Percentiles rank a stretch among this genome's conserved stretches.
Evolutionary conservation across 2,797 vertebrate species (phyloP).

Genomic region (Hipposideros larvatus): DNA sequence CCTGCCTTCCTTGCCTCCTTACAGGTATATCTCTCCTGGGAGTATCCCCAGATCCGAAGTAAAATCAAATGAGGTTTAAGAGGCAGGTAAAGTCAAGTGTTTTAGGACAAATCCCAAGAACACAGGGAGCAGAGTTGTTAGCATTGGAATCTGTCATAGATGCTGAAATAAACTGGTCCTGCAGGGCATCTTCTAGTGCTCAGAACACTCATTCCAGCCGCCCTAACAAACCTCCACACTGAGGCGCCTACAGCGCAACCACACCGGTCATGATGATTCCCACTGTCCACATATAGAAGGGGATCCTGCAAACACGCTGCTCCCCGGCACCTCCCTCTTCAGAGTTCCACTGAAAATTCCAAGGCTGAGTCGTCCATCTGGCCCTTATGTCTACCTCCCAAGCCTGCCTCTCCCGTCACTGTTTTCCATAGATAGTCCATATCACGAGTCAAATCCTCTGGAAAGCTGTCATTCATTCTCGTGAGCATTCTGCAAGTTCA

Average conservation of each 20-base stretch:
- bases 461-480: neutral
- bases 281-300: neutral
- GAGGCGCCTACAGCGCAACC: neutral
- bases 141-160: neutral
- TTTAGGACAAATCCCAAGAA: neutral
- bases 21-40: neutral
- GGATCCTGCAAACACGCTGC: neutral
- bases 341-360: neutral
- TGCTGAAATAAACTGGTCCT: neutral
- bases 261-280: neutral
- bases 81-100: neutral
- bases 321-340: neutral
- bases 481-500: neutral
- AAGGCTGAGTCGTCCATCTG: neutral
- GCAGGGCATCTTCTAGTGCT: neutral
- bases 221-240: neutral
- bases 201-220: neutral
- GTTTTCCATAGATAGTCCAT: neutral
- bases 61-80: slow-evolving; percentile 17
- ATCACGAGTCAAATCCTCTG: neutral
- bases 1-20: neutral
- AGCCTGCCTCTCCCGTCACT: neutral
- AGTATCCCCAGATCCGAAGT: neutral
- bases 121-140: neutral
- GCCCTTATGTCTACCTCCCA: neutral